These are phyloP conservation scores for Ptychodera flava DNA, from an alignment of 35 echinoderm and acorn worm species.

Conservation along the genomic window DNA sequence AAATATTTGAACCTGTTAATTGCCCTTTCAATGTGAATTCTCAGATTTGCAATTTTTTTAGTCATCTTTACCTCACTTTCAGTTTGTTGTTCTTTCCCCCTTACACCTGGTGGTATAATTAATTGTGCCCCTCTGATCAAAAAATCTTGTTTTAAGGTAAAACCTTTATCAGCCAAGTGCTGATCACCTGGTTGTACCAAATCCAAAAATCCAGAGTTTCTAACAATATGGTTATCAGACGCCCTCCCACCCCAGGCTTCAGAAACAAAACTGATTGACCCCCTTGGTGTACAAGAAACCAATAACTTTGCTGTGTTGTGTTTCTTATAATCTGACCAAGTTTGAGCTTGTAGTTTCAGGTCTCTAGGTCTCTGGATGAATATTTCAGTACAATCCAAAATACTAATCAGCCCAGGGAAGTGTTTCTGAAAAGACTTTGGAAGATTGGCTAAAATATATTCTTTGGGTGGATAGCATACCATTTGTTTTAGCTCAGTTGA, in stretches of 20 bases:
- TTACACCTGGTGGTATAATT: constrained; percentile 31
- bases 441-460: constrained; percentile 7
- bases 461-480: constrained; percentile 27
- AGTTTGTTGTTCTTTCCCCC: constrained; percentile 30
- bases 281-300: constrained; percentile 39
- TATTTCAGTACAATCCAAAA: constrained; percentile 52
- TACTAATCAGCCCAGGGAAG: constrained; percentile 20
- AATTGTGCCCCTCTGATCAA: neutral
- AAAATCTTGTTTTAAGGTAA: constrained; percentile 41
- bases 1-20: constrained; percentile 60
- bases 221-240: constrained; percentile 27
- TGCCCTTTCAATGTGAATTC: constrained; percentile 54
- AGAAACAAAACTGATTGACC: constrained; percentile 37
- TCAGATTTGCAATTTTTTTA: constrained; percentile 50
- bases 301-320: constrained; percentile 51
- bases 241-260: constrained; percentile 37
- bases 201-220: constrained; percentile 22
- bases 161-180: constrained; percentile 44
- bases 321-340: constrained; percentile 66
- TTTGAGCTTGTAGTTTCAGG: constrained; percentile 33
- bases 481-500: constrained; percentile 5
- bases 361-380: constrained; percentile 43
- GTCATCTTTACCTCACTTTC: constrained; percentile 18
- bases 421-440: constrained; percentile 18
- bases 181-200: constrained; percentile 20